Evolutionary conservation across 2,888 invertebrate genomes (phyloP).

Genomic region (Mesochorus sp.): DNA sequence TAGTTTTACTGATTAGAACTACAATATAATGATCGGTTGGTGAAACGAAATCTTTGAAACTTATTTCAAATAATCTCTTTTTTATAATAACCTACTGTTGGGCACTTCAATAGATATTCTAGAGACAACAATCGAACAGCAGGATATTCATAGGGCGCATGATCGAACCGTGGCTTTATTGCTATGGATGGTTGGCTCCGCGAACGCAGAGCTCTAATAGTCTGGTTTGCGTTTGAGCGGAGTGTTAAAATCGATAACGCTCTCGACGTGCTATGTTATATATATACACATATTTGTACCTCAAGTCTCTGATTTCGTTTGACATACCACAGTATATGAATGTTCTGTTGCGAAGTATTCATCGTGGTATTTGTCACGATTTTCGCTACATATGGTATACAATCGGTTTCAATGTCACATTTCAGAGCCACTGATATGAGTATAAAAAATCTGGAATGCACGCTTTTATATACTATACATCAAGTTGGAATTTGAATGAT

Average conservation of each 20-base stretch:
- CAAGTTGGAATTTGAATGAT: too few relatives aligned
- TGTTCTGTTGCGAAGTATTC: conserved; percentile 58
- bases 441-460: too few relatives aligned
- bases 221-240: conserved; percentile 48
- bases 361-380: background rate
- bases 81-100: too few relatives aligned
- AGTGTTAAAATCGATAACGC: conserved; percentile 62
- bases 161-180: conserved; percentile 48
- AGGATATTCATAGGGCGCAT: conserved; percentile 46
- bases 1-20: too few relatives aligned
- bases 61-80: too few relatives aligned
- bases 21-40: too few relatives aligned
- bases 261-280: conserved; percentile 45
- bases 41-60: too few relatives aligned
- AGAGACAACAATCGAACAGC: conserved; percentile 14
- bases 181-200: conserved; percentile 42
- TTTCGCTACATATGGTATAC: background rate
- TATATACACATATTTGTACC: conserved; percentile 22
- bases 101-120: too few relatives aligned
- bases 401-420: too few relatives aligned
- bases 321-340: conserved; percentile 22
- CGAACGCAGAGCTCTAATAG: conserved; percentile 42
- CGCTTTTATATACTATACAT: too few relatives aligned
- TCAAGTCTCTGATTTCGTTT: conserved; percentile 20
- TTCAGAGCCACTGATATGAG: too few relatives aligned